Base-by-base conservation (phyloP, 2,888 invertebrate genomes). In the Chouioia cunea region DNA sequence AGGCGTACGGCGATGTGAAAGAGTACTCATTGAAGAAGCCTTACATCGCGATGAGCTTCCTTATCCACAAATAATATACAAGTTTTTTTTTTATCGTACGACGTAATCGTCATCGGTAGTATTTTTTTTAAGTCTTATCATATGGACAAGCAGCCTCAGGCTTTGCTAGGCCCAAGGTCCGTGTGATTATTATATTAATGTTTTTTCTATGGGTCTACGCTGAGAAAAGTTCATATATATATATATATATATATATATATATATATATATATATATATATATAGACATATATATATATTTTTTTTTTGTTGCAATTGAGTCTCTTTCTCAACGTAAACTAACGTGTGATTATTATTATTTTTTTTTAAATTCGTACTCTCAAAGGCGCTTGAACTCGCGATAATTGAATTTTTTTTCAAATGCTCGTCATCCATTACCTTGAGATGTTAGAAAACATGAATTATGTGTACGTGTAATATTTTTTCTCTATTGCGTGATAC, bases 71-170 rank as follows among this genome's bases (percentile, higher is more conserved):
- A 81, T 84, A 83, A 83, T 82, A 80, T 83, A 82, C 80, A 82
- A 77, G 76, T 79, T 79, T 74, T 74, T 63, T 65, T 74, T 74
- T 79, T 79, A 81, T 74, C 77, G 78, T 81, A 81, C 79, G 80
- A 83, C 83, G 82, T 83, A 36, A 81, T 83, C 80, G 36, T 36
- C 81, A 82, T 83, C 81, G 76, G 81, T 84, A 82, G 79, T 84
- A 46, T 60, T 62, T 52, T 44, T 60, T 65, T 63, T 68, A 85
- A 85, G 85, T 85, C 85, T 85, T 85, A 83, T 84, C 83, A 77
- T 82, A 84, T 85, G 85, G 85, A 85, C 85, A 85, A 82, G 78
- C 81, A 83, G 77, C 83, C 82, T 75, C 81, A 81, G 83, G 82
- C 81, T 79, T 80, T 2, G 22, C 70, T 75, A 75, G 75, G 75